Base-by-base conservation (phyloP, 2,113 vertebrate species). In the Conger conger region DNA sequence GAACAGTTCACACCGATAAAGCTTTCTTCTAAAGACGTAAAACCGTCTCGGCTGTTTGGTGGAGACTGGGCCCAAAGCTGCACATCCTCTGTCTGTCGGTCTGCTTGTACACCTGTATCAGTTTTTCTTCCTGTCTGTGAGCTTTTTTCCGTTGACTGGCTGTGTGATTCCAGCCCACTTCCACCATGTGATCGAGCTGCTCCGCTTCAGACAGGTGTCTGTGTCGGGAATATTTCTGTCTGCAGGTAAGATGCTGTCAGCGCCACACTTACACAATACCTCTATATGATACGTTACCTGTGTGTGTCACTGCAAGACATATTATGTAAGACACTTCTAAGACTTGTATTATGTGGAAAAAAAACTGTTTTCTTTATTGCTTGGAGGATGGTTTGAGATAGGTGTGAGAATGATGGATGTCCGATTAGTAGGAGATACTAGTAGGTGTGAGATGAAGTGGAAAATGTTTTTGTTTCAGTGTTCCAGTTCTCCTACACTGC, bases 401-500 rank as follows among this genome's bases (percentile, higher is more conserved):
- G 63, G 16, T 73, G 20, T 79, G 36, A 38, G 15, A 42, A 1
- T 20, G 76, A 33, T 45, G 36, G 54, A 60, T 60, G 13, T 73
- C n/a, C 18, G 9, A 33, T 57, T 2, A 15, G 20, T 23, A 7
- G 57, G 27, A 38, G 68, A 83, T 18, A 37, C 16, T 7, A 53
- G 7, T 53, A 27, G 20, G 27, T 27, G 57, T 40, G 16, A 80
- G 79, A 38, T 45, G 38, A 80, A 20, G 38, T 45, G 37, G 30
- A 57, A 6, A 27, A 1, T 50, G 23, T 77, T 23, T 80, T 0
- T 87, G 20, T 89, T 90, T 45, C 92, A 96, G 94, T 91, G 45
- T 93, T 96, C 88, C 95, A 96, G 91, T 96, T 96, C 91, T 93
- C 93, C 83, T 96, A 96, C 90, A 96, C 96, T 4, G 93, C 93